phyloP scores from a whole-genome alignment of 35 echinoderm and acorn worm genomes.

The Stichopus chloronotus region DNA sequence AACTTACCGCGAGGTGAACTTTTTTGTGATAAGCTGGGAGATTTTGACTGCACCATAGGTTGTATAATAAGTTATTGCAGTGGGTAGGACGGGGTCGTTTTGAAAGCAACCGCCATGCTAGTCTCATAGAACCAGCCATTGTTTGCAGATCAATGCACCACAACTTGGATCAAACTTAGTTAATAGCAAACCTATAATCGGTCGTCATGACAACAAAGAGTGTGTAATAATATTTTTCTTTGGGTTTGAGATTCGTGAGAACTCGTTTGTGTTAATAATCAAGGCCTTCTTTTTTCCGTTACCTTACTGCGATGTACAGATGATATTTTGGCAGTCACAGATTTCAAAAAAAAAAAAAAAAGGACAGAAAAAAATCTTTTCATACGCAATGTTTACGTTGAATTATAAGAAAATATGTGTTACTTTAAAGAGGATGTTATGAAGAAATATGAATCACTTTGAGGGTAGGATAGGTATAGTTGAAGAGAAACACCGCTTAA shows the following conservation, averaged over 20 bases:
- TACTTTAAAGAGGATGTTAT: too few relatives aligned
- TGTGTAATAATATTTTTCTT: constrained; percentile 46
- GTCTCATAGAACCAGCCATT: neutral
- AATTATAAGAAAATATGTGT: constrained; percentile 4
- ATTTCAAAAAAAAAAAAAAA: neutral
- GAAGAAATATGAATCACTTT: too few relatives aligned
- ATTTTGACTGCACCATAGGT: neutral
- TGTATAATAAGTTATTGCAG: neutral
- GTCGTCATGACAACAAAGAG: constrained; percentile 43
- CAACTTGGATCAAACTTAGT: neutral
- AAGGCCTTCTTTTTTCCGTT: constrained; percentile 5
- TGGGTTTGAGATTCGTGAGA: constrained; percentile 42
- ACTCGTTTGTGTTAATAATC: constrained; percentile 13
- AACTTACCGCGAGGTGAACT: neutral
- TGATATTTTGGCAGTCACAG: neutral
- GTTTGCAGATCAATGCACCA: neutral
- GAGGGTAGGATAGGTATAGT: too few relatives aligned
- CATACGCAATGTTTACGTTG: constrained; percentile 6
- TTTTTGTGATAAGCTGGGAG: neutral
- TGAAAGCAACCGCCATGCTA: neutral
- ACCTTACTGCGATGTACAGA: neutral
- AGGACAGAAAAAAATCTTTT: neutral
- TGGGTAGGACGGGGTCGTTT: neutral
- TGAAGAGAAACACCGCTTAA: too few relatives aligned
- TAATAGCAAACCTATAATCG: neutral